A percentile compares a stretch with the other conserved stretches of the same genome.
phyloP scores from a whole-genome alignment of 1,140 invertebrate genomes.

The Lepidurus couesii region DNA sequence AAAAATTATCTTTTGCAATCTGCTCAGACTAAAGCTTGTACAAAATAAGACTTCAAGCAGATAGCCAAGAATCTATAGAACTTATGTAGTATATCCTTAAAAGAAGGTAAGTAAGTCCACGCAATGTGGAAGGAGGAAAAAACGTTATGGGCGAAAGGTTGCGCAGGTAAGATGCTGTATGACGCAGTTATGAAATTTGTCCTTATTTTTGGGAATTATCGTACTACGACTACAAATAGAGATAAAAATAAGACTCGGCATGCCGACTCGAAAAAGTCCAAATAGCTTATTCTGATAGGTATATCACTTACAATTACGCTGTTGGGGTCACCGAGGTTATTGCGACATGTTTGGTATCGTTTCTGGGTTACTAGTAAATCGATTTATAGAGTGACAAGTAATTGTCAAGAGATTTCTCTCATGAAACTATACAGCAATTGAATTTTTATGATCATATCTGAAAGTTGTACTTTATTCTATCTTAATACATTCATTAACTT shows the following conservation, averaged over 20 bases:
- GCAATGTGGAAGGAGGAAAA: background rate
- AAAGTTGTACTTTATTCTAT: too few relatives aligned
- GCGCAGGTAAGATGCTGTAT: background rate
- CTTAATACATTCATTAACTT: too few relatives aligned
- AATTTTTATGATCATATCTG: too few relatives aligned
- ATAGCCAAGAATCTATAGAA: background rate
- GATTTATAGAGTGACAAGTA: background rate
- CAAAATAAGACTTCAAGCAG: background rate
- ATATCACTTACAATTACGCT: conserved; percentile 11
- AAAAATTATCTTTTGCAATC: background rate
- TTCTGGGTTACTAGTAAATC: background rate
- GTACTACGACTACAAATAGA: background rate
- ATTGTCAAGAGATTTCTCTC: too few relatives aligned
- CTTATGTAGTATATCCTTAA: background rate
- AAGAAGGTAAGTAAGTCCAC: background rate
- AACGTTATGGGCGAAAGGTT: background rate
- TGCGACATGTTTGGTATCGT: background rate
- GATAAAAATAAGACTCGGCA: too few relatives aligned
- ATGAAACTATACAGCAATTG: too few relatives aligned
- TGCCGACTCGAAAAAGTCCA: too few relatives aligned
- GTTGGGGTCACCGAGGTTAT: background rate
- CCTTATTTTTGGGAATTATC: background rate
- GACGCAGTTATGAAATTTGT: background rate
- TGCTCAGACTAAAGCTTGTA: background rate
- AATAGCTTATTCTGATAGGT: background rate